Percentiles rank a stretch among this genome's conserved stretches.
These are phyloP conservation scores for Dusona sp. DNA, from an alignment of 2,888 invertebrate genomes.

Conservation along the genomic window DNA sequence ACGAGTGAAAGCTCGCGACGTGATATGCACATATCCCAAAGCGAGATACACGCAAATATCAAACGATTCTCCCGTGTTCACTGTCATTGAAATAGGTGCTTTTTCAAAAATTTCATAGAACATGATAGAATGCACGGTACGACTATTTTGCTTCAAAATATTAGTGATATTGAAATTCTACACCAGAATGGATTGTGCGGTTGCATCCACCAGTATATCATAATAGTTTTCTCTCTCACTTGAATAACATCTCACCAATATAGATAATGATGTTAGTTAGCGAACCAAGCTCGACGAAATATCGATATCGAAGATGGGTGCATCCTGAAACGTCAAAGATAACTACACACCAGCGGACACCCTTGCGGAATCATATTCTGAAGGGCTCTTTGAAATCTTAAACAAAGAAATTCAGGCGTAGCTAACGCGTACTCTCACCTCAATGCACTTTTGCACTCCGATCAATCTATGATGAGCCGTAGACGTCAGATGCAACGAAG, in stretches of 20 bases:
- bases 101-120: not conserved
- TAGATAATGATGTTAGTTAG: constrained; percentile 18
- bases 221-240: not conserved
- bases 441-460: constrained; percentile 15
- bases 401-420: constrained; percentile 27
- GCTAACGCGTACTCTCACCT: constrained; percentile 3
- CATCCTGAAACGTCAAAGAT: constrained; percentile 42
- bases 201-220: constrained; percentile 8
- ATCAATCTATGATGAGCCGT: not conserved
- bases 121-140: not conserved
- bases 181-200: not conserved
- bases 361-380: not conserved
- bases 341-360: constrained; percentile 1
- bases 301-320: constrained; percentile 15
- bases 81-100: not conserved
- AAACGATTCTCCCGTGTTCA: constrained; percentile 10
- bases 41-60: constrained; percentile 1
- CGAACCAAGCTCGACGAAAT: not conserved
- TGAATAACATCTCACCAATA: not conserved
- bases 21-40: constrained; percentile 49
- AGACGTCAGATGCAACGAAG: not conserved
- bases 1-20: constrained; percentile 59
- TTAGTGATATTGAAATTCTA: constrained; percentile 11
- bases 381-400: constrained; percentile 4
- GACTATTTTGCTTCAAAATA: not conserved